These are phyloP conservation scores for Epinotia demarniana DNA, from an alignment of 2,888 invertebrate species.

Conservation along the genomic window DNA sequence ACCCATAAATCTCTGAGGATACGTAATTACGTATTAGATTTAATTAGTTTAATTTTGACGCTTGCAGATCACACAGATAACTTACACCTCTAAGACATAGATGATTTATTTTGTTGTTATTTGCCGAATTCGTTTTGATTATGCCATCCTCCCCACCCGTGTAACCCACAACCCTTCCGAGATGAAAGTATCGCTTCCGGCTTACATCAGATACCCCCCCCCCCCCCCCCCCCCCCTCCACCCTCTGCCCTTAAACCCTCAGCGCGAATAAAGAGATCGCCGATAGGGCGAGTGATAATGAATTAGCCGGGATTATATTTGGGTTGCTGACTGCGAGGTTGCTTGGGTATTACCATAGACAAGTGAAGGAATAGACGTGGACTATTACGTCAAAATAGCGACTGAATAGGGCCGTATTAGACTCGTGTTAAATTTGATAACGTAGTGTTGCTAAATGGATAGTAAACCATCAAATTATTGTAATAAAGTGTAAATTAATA, in stretches of 20 bases:
- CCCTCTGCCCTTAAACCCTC: not conserved
- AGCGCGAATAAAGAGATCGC: constrained; percentile 27
- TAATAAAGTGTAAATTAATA: too few species aligned
- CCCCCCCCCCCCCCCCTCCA: not conserved
- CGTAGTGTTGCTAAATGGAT: too few species aligned
- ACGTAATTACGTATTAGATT: too few species aligned
- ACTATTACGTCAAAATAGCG: too few species aligned
- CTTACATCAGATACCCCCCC: constrained; percentile 8
- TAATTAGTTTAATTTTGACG: too few species aligned
- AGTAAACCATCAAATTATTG: too few species aligned
- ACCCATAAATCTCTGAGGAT: too few species aligned
- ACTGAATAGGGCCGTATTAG: too few species aligned
- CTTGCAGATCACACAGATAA: too few species aligned
- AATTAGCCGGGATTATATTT: constrained; percentile 28
- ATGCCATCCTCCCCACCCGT: not conserved
- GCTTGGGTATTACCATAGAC: not conserved
- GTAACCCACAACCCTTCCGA: constrained; percentile 12
- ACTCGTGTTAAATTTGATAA: too few species aligned
- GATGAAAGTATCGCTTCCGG: constrained; percentile 21
- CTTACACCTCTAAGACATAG: too few species aligned
- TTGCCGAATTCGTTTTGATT: too few species aligned
- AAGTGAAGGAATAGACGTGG: not conserved
- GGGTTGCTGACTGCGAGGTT: not conserved
- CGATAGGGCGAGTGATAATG: constrained; percentile 19
- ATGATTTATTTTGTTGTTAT: not conserved